Base-by-base conservation (phyloP, 2,113 vertebrate genomes). In the Vicugna pacos region DNA sequence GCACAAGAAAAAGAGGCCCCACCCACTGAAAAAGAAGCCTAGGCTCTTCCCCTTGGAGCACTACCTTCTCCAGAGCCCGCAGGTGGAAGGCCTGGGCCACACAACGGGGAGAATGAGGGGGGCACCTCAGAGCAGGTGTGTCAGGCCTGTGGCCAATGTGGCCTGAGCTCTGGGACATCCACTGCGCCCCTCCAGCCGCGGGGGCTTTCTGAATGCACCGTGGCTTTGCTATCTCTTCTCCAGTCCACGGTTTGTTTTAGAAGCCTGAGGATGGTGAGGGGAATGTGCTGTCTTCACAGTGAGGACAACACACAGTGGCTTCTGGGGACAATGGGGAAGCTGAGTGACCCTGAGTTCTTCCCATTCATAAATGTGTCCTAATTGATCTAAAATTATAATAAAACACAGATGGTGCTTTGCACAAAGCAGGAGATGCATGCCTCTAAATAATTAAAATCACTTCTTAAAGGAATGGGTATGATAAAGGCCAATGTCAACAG, bases 361-460 rank as follows among this genome's bases (percentile, higher is more conserved):
- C 26, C 2, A 0, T 81, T 96, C 75, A 56, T n/a, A 93, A 89
- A 79, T 12, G 17, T 58, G 32, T 73, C 76, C 86, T 75, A 83
- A 94, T 70, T 94, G n/a, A 95, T 83, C 56, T 83, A 79, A 95
- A 95, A 77, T 28, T 56, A 89, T 22, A 82, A 91, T 81, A 93
- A 96, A 86, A 96, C 6, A 52, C 14, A 96, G 67, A 81, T 5
- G 35, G 26, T 14, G 79, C 67, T 97, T 92, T 93, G 67, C 60
- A 95, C 94, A 92, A 13, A 93, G 67, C 86, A 92, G 70, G 84
- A 42, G n/a, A 79, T 16, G 4, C 17, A 28, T 35, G 10, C 28
- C 86, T 89, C 87, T 86, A 80, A 95, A 93, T 82, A 89, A 95
- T 77, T 94, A 88, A 95, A 86, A 64, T 42, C 1, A n/a, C 35